These are phyloP conservation scores for Pipistrellus kuhlii DNA, from an alignment of 2,797 vertebrate species.

Conservation along the genomic window DNA sequence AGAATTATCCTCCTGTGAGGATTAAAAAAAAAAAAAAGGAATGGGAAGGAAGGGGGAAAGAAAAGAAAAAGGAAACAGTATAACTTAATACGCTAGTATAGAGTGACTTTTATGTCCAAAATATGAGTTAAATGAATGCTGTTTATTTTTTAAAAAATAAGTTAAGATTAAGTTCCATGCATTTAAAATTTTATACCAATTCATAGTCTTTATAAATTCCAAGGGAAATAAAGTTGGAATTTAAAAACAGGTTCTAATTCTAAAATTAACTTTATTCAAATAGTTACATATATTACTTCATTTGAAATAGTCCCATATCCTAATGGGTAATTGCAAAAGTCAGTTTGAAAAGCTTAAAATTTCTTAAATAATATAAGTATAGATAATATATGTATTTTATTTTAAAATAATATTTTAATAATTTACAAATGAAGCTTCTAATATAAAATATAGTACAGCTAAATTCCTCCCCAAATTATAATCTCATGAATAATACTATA, in stretches of 20 bases:
- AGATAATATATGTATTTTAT: background rate
- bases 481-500: background rate
- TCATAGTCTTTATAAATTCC: background rate
- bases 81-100: background rate
- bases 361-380: background rate
- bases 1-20: no score
- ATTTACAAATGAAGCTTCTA: background rate
- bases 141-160: slow-evolving; percentile 51
- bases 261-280: slow-evolving; percentile 7
- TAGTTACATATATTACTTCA: background rate
- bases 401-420: slow-evolving; percentile 10
- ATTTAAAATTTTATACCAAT: slow-evolving; percentile 7
- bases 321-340: background rate
- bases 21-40: no score
- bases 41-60: background rate
- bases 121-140: background rate
- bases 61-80: background rate
- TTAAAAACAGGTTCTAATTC: slow-evolving; percentile 31
- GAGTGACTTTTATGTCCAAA: background rate
- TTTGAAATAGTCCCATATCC: background rate
- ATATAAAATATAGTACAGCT: background rate
- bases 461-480: background rate
- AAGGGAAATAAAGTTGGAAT: slow-evolving; percentile 1
- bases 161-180: background rate
- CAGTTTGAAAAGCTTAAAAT: background rate